Evolutionary conservation across 2,888 invertebrate species (phyloP).

Genomic region (Perdita meconis): DNA sequence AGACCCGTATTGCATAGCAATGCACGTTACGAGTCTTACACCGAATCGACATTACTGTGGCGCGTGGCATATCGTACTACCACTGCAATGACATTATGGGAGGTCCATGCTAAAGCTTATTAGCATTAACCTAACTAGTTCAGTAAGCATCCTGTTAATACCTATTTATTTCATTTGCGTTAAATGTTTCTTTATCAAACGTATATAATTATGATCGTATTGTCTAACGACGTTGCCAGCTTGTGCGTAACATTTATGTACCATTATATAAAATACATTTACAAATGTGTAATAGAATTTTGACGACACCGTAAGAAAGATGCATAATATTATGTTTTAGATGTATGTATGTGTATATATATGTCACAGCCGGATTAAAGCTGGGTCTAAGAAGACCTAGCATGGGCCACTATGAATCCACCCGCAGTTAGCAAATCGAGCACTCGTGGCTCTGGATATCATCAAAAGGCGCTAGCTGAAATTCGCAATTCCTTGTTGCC

Average conservation of each 20-base stretch:
- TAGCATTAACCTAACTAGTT: constrained; percentile 46
- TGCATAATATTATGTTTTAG: constrained; percentile 58
- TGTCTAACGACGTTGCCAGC: too few relatives aligned
- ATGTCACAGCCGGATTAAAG: constrained; percentile 82
- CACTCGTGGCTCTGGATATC: constrained; percentile 91
- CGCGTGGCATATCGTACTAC: background rate
- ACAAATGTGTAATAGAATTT: background rate
- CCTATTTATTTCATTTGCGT: too few relatives aligned
- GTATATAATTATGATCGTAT: too few relatives aligned
- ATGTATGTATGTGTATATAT: constrained; percentile 69
- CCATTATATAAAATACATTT: too few relatives aligned
- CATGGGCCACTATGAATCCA: constrained; percentile 86
- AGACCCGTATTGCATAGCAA: constrained; percentile 6
- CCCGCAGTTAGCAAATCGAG: constrained; percentile 86
- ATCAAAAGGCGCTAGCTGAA: constrained; percentile 94
- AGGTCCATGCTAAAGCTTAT: constrained; percentile 23
- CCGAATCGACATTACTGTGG: constrained; percentile 2
- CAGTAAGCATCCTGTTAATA: constrained; percentile 53
- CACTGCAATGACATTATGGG: constrained; percentile 37
- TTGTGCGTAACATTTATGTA: too few relatives aligned
- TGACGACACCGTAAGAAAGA: constrained; percentile 18
- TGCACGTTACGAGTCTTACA: background rate
- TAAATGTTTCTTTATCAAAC: background rate
- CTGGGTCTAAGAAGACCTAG: constrained; percentile 84
- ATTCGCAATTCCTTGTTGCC: constrained; percentile 93